Base-by-base conservation (phyloP, 2,113 vertebrate species). In the Cryptomyrus ogoouensis region DNA sequence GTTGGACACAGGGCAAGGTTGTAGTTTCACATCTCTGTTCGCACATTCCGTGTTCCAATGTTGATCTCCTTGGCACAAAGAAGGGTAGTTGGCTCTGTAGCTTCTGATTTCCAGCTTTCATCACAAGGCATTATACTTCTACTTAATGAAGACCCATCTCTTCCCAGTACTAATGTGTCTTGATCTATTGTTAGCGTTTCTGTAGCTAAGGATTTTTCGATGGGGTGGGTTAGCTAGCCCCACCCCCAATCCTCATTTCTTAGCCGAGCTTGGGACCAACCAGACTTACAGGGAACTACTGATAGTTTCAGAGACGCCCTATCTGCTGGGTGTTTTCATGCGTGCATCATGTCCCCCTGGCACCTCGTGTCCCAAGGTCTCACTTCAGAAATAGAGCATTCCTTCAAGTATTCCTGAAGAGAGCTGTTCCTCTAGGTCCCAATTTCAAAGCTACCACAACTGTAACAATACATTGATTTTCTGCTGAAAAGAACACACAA, bases 71-170 rank as follows among this genome's bases (percentile, higher is more conserved):
- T 88, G 85, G 44, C 8, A 7, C 12, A 70, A 6, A 87, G 50
- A 70, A 87, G 15, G 84, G 58, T 42, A 42, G 21, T 90, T 24
- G n/a, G 52, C 24, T 1, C 9, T 84, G 46, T 21, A 15, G 44
- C 83, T 90, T 87, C 89, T 83, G 35, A 35, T 44, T 70, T 46
- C 44, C 3, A 83, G 46, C 56, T 90, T 90, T 87, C 89, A 87
- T 44, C 7, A 21, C 53, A 49, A 19, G 1, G 58, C 5, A 13
- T 90, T 62, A 88, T 77, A 88, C 1, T 2, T n/a, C 47, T 24
- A 44, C 9, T 53, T 50, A 49, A 15, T 9, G 83, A 85, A 85
- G 46, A 46, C 2, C 83, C 42, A 24, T 85, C 42, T 24, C 24
- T 24, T 50, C 83, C 83, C 19, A 85, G 44, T 21, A 39, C 10